Base-by-base conservation (phyloP, 2,888 invertebrate genomes). In the Keiferia lycopersicella region DNA sequence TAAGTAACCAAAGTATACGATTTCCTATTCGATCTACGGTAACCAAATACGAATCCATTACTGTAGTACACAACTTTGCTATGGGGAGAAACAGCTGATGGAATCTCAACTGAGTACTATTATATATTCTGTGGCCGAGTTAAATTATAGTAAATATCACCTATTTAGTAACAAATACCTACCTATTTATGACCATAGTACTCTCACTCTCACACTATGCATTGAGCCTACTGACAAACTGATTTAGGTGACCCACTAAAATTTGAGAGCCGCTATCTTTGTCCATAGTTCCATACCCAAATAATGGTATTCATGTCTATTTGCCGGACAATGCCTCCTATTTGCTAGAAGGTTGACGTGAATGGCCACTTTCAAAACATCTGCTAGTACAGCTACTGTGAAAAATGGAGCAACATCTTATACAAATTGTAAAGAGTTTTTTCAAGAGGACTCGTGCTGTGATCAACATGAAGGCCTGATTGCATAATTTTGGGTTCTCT, bases 311-410 rank as follows among this genome's bases (percentile, higher is more conserved):
- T 73, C 71, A 71, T 60, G 64, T 66, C 64, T 66, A 74, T 76
- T 73, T 75, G 72, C 73, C 71, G 69, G 68, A 64, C 68, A 65
- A 72, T 68, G 66, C 71, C 73, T 71, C 73, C 71, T 73, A 73
- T 77, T 77, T 71, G 74, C 71, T 71, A 65, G 73, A 67, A 59
- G 62, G 66, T 64, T 60, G 71, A 70, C 69, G 63, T 71, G 65
- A 68, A 71, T 70, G 61, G 64, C 48, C 39, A 56, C 63, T 30
- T 63, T 41, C n/a, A 34, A 10, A 34, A 58, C 64, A 64, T 59
- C 64, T 64, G 34, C 34, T 34, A 34, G 34, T 34, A 1, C 34
- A 34, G 59, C 64, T 51, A 22, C 56, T 34, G 34, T 56, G 10
- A 34, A 34, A 56, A 39, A 48, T 63, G 34, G 56, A 57, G 57